Evolutionary conservation across 2,888 invertebrate genomes (phyloP), one percentile per base, ranked within the genome.

Genomic region (Drosophila pseudotalamancana): DNA sequence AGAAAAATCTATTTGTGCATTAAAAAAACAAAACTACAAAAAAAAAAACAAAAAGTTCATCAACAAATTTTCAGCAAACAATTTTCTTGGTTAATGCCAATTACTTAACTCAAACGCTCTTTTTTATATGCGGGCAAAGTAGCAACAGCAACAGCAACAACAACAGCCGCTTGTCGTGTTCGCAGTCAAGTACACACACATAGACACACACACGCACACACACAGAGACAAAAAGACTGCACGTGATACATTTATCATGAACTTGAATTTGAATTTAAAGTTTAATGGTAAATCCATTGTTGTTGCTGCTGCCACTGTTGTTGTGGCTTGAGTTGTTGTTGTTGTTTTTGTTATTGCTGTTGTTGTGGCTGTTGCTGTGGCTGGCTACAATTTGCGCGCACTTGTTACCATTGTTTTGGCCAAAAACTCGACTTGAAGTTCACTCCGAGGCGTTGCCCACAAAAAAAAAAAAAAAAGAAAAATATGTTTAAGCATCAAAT

Each of bases 241-340:
- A 83, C 83, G 83, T 83, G 83, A 83, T 83, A 83, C 83, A 83
- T 83, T 83, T 87, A 83, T 83, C 83, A 83, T 83, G 83, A 83
- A 83, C 83, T 87, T 83, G 89, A 89, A 90, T 88, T 88, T 89
- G 88, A 85, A 87, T 86, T 88, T 79, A 78, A 84, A 87, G 81
- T 88, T 80, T 87, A 87, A 80, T 85, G 83, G 75, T 80, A 77
- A 82, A 77, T 71, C 70, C 87, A 71, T 76, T 73, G 77, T 63
- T 68, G 66, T 65, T 65, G 64, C 43, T 66, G 49, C 6, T 45
- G 51, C 27, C 56, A 43, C 16, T 56, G 57, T 31, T 63, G 64
- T 11, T 60, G 39, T 11, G 43, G 43, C n/a, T 37, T n/a, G n/a
- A n/a, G 35, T 18, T 59, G 45, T 63, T 46, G 62, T 42, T 18